phyloP scores from a whole-genome alignment of 2,797 vertebrate species.

The Moxostoma hubbsi region DNA sequence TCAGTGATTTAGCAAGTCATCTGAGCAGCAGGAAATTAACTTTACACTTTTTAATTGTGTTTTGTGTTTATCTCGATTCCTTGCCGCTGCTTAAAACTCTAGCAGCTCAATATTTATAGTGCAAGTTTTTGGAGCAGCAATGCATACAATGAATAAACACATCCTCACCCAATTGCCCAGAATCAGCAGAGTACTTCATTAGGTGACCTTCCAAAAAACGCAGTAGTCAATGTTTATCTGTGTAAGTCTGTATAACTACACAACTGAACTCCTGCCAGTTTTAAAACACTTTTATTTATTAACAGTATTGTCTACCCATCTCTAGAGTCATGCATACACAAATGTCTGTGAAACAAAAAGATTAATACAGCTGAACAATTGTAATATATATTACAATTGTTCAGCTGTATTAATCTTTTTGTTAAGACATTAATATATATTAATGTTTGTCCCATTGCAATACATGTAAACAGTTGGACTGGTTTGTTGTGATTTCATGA shows the following conservation, averaged over 20 bases:
- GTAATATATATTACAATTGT: no score
- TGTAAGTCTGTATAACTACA: background rate
- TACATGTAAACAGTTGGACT: background rate
- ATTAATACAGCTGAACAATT: no score
- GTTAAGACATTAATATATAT: no score
- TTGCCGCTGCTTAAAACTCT: conserved; percentile 50
- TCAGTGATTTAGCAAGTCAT: conserved; percentile 89
- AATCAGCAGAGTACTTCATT: conserved; percentile 63
- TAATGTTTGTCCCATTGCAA: background rate
- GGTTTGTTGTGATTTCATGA: background rate
- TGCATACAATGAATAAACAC: conserved; percentile 61
- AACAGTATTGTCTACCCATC: background rate
- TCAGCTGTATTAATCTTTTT: no score
- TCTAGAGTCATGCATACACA: background rate
- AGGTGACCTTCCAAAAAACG: conserved; percentile 68
- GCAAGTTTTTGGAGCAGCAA: conserved; percentile 62
- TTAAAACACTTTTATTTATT: background rate
- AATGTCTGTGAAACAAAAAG: background rate
- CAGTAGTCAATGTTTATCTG: conserved; percentile 53
- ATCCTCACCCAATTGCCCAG: conserved; percentile 48
- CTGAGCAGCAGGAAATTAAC: conserved; percentile 73
- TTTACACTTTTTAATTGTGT: conserved; percentile 70
- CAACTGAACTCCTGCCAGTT: background rate
- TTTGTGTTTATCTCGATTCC: conserved; percentile 65
- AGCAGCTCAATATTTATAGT: conserved; percentile 57